A percentile compares a stretch with the other conserved stretches of the same genome.
Conservation (phyloP, 2,113 vertebrate species). For the Percina caprodes region DNA sequence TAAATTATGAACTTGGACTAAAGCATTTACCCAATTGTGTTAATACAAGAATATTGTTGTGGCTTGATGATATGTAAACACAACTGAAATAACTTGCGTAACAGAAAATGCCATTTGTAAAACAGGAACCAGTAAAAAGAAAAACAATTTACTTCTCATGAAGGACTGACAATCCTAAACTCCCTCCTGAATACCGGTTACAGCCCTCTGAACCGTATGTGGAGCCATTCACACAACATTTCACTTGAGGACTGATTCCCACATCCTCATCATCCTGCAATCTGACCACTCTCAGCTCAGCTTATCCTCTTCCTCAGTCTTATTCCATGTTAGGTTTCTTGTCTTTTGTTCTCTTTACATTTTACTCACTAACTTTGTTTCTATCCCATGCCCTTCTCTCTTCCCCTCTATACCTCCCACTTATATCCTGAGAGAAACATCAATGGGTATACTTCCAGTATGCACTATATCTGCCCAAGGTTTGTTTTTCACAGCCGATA, state of each 20-base stretch:
- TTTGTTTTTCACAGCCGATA: not conserved
- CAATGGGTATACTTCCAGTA: slow-evolving; percentile 1
- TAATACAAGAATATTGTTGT: not conserved
- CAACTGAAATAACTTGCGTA: not conserved
- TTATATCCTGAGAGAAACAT: slow-evolving; percentile 1
- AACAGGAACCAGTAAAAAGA: not conserved
- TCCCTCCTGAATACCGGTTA: not conserved
- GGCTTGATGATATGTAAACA: not conserved
- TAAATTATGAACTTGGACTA: not conserved
- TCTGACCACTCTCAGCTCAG: not conserved
- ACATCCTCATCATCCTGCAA: slow-evolving; percentile 34
- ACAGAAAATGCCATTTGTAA: not conserved
- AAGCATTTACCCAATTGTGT: not conserved
- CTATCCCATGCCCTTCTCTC: not conserved
- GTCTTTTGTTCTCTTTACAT: not conserved
- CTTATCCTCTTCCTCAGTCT: not conserved
- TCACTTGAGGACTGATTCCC: slow-evolving; percentile 6
- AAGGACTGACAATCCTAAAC: not conserved
- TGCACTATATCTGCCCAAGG: too few relatives aligned
- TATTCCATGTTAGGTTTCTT: not conserved
- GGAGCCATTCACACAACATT: slow-evolving; percentile 5
- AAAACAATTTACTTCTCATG: not conserved
- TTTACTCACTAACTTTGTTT: not conserved
- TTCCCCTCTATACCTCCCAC: not conserved
- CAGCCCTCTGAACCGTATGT: not conserved